These are phyloP conservation scores for Andrena bicolor DNA, from an alignment of 2,888 invertebrate species.

Conservation along the genomic window DNA sequence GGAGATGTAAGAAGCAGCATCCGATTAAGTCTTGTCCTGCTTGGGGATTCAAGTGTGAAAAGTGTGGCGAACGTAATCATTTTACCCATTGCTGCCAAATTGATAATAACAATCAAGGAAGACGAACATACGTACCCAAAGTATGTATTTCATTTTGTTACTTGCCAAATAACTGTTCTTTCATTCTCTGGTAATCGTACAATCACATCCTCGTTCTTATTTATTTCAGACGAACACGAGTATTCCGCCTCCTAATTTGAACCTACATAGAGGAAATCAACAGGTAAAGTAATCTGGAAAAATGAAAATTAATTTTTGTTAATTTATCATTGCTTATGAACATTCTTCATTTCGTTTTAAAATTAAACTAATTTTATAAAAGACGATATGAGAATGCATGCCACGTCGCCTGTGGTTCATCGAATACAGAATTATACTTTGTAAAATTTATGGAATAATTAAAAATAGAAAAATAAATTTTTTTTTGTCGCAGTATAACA, in stretches of 20 bases:
- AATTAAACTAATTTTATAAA: not conserved
- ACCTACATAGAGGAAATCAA: not conserved
- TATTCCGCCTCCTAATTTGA: not conserved
- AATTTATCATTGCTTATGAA: not conserved
- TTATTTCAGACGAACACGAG: not conserved
- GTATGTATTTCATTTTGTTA: not conserved
- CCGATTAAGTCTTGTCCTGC: constrained; percentile 61
- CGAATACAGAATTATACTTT: not conserved
- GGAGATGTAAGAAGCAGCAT: constrained; percentile 62
- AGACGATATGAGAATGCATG: no score
- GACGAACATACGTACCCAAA: not conserved
- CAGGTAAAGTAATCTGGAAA: not conserved
- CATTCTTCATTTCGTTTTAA: not conserved
- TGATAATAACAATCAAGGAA: not conserved
- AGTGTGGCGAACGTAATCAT: constrained; percentile 61
- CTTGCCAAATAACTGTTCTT: not conserved
- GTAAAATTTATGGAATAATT: not conserved
- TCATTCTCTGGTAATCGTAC: constrained; percentile 8
- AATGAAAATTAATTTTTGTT: not conserved
- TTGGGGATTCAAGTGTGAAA: constrained; percentile 58
- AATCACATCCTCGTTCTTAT: not conserved
- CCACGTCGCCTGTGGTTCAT: no score
- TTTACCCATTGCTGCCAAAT: constrained; percentile 24
- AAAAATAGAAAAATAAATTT: not conserved
- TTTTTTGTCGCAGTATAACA: constrained; percentile 1